Evolutionary conservation across 2,797 vertebrate species (phyloP).

Genomic region (Sternarchorhynchus goeldii): DNA sequence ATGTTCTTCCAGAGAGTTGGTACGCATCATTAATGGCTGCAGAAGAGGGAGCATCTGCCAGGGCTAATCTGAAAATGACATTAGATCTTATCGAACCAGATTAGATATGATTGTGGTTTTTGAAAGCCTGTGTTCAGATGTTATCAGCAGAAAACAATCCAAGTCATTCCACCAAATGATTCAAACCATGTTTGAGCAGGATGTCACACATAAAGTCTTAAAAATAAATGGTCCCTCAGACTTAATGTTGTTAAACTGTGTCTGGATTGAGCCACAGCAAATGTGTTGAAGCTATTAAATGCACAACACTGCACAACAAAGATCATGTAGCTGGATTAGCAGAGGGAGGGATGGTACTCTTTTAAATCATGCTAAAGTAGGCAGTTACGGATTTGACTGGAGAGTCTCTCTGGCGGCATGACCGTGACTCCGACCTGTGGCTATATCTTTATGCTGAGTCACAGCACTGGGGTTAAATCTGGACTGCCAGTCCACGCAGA

Average conservation of each 20-base stretch:
- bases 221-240: no score
- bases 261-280: no score
- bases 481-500: slow-evolving; percentile 35
- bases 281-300: no score
- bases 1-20: slow-evolving; percentile 29
- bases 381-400: no score
- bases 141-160: background rate
- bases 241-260: no score
- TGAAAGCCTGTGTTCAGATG: background rate
- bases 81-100: background rate
- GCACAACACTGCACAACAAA: no score
- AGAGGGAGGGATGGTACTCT: no score
- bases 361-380: no score
- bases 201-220: no score
- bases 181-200: no score
- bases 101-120: background rate
- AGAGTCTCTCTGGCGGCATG: background rate
- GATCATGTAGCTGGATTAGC: no score
- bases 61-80: slow-evolving; percentile 16
- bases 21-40: background rate
- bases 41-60: background rate
- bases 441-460: background rate
- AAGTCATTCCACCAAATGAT: background rate
- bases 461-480: slow-evolving; percentile 34
- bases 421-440: background rate